Conservation (phyloP, 1,140 invertebrate species). For the Drosophila pseudoananassae region DNA sequence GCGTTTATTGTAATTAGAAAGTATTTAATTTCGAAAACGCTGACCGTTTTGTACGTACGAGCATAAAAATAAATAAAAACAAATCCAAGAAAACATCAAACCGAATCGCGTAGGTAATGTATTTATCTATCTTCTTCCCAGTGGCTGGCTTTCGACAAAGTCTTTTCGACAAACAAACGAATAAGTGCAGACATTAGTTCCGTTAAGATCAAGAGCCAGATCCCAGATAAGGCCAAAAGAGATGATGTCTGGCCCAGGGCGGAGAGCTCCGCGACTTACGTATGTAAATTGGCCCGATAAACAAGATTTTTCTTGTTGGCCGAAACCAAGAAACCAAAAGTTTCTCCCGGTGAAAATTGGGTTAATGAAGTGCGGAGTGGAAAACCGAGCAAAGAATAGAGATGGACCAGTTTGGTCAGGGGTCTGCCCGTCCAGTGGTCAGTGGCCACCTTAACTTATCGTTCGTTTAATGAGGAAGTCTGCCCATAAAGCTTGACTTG, state of each 20-base stretch:
- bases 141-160: conserved; percentile 23
- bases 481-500: conserved; percentile 37
- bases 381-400: conserved; percentile 38
- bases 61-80: conserved; percentile 33
- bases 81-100: conserved; percentile 17
- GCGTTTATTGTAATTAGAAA: conserved; percentile 82
- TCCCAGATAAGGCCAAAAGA: conserved; percentile 61
- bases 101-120: conserved; percentile 46
- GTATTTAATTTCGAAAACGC: conserved; percentile 79
- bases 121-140: conserved; percentile 1
- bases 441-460: conserved; percentile 14
- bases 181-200: conserved; percentile 72
- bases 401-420: conserved; percentile 29
- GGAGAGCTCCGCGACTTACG: neutral
- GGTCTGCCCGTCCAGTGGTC: conserved; percentile 6
- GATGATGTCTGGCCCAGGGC: conserved; percentile 46
- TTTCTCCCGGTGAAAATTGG: conserved; percentile 71
- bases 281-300: conserved; percentile 70
- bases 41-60: conserved; percentile 19
- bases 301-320: conserved; percentile 66
- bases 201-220: conserved; percentile 63
- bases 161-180: conserved; percentile 51
- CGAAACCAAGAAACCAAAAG: conserved; percentile 43
- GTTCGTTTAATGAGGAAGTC: conserved; percentile 39
- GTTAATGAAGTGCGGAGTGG: conserved; percentile 55